Evolutionary conservation across 1,140 invertebrate species (phyloP), one percentile per base, ranked within the genome.

Genomic region (Atopsyche davidsoni): DNA sequence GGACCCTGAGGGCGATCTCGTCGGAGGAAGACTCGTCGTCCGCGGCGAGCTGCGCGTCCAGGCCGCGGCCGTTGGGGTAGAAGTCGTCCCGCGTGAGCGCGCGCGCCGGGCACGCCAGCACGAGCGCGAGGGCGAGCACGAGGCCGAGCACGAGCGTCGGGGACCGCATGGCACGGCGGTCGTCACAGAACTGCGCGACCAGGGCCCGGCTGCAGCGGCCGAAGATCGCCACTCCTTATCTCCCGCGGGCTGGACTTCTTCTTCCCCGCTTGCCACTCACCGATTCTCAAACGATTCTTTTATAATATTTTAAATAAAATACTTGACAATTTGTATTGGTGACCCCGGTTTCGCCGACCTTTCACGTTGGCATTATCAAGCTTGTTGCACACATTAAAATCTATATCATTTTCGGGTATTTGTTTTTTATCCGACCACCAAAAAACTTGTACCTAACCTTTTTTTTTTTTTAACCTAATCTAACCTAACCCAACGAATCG

Each of bases 1-100:
- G 84, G 18, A 75, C 72, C 54, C 66, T 70, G 0, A 79, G 58
- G 0, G 46, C 44, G 6, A 77, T 58, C 58, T 77, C 72, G 1
- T 65, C 63, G n/a, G 70, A 71, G 9, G 74, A 65, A 10, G 74
- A 60, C 35, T 76, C 73, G 25, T 68, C 60, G 1, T 68, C 73
- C 14, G 55, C 56, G 11, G 70, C 67, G 43, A 78, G 59, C 6
- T 64, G 55, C 31, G 62, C 59, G 59, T 75, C 72, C 39, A 68
- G 42, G 1, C 62, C 64, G 0, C 38, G 35, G 4, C 71, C 72
- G 51, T 68, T 57, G 1, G 68, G 61, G 60, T 72, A 73, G 59
- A 74, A 38, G 14, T 56, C 53, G 22, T 56, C 36, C 23, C 46
- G 16, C 2, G 49, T 44, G 42, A 59, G 13, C 34, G 57, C 53